Base-by-base conservation (phyloP, 2,113 vertebrate species). In the Eclectus roratus region DNA sequence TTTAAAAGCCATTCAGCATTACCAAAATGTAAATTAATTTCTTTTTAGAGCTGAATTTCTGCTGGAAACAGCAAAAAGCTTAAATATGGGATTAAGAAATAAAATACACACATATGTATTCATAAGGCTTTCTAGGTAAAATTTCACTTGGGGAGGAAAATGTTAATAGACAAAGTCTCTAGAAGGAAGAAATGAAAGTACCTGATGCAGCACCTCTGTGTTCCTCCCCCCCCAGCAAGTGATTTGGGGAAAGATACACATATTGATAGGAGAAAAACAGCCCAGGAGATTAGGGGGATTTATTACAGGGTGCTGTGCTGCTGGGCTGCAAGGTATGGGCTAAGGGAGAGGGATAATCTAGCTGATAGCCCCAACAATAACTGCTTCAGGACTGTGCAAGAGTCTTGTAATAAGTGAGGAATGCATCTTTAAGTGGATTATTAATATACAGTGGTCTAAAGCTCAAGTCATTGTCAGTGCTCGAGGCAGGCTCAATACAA, bases 211-310 rank as follows among this genome's bases (percentile, higher is more conserved):
- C 25, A 8, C 31, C n/a, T 37, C 77, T 7, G 0, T 2, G 10
- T 37, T 74, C 41, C 58, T n/a, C 21, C 25, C 46, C 35, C 33
- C 43, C 5, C 44, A n/a, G 37, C 47, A 25, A 33, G 35, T 1
- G 15, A 12, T 18, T 9, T 1, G 10, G 27, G 39, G 28, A 65
- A 60, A 91, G n/a, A 24, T 6, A 24, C 7, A 35, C 31, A 20
- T 39, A 70, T 41, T 37, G 35, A 4, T 1, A 16, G 60, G 13
- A 52, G 20, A 10, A 19, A n/a, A 50, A 5, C 0, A 41, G 16
- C 17, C 17, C 44, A 52, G 39, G 27, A 55, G 31, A n/a, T 19
- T 0, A 9, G 2, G 3, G 10, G 6, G 9, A 1, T 5, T 33
- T 39, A 4, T 44, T 31, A 17, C 6, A 2, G 46, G 21, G 43